phyloP scores from a whole-genome alignment of 2,797 vertebrate species.

The Poeciliopsis presidionis region DNA sequence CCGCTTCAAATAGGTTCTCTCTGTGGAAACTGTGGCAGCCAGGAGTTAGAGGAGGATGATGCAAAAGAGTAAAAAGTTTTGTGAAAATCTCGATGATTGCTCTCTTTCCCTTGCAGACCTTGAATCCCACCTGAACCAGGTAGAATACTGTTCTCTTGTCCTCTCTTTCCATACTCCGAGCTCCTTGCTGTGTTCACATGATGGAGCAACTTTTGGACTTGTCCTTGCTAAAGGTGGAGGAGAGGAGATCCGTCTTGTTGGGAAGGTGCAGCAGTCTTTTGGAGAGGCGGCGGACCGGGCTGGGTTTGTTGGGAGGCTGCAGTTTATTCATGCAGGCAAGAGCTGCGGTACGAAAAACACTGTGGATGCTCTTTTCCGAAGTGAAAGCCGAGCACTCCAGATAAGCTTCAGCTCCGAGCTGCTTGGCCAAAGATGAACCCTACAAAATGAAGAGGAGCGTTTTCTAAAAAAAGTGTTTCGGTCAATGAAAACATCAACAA shows the following conservation, averaged over 20 bases:
- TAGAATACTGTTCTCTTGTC: constrained; percentile 23
- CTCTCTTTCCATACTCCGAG: constrained; percentile 14
- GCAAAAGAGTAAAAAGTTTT: constrained; percentile 47
- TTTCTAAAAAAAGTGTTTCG: neutral
- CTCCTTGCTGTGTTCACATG: constrained; percentile 82
- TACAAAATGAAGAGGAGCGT: constrained; percentile 38
- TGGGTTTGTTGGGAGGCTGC: constrained; percentile 77
- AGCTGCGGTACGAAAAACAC: constrained; percentile 89
- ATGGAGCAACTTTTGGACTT: constrained; percentile 93
- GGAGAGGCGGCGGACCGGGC: constrained; percentile 88
- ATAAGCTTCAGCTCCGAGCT: constrained; percentile 90
- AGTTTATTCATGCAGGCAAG: constrained; percentile 87
- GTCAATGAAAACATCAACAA: too few relatives aligned
- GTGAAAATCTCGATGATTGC: constrained; percentile 29
- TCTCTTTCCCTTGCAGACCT: constrained; percentile 48
- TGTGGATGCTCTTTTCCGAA: constrained; percentile 94
- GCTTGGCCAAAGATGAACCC: constrained; percentile 90
- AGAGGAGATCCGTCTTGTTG: constrained; percentile 89
- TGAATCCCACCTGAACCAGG: constrained; percentile 27
- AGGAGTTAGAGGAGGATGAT: constrained; percentile 33
- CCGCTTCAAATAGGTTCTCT: constrained; percentile 36
- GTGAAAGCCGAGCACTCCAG: constrained; percentile 96
- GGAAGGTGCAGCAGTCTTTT: constrained; percentile 92
- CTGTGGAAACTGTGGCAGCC: constrained; percentile 37
- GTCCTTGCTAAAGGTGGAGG: constrained; percentile 92